These are phyloP conservation scores for Lepidurus apus DNA, from an alignment of 1,140 invertebrate species.

Conservation along the genomic window DNA sequence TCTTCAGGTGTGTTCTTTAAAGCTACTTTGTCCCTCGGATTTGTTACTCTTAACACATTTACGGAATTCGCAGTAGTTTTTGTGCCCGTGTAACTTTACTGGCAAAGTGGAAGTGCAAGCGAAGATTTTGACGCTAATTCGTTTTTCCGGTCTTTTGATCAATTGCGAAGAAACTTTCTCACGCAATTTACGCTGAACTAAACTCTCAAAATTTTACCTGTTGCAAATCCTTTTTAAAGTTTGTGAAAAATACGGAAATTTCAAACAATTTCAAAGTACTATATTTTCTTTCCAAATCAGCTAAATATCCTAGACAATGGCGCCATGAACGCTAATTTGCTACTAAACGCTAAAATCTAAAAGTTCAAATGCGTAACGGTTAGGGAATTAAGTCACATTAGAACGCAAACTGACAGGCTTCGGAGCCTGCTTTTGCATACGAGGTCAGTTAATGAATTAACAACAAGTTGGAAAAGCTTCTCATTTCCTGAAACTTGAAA, in stretches of 20 bases:
- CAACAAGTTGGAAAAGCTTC: not conserved
- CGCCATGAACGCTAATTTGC: too few species aligned
- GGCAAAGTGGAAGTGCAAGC: not conserved
- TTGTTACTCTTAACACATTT: not conserved
- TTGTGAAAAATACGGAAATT: too few species aligned
- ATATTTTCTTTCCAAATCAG: too few species aligned
- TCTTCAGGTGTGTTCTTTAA: slow-evolving; percentile 17
- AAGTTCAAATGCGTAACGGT: not conserved
- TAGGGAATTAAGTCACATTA: not conserved
- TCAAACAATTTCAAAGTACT: too few species aligned
- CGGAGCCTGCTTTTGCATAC: not conserved
- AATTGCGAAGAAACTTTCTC: too few species aligned
- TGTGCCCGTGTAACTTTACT: slow-evolving; percentile 1
- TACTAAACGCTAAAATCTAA: not conserved
- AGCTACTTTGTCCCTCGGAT: not conserved
- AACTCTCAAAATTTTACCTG: too few species aligned
- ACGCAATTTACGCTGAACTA: too few species aligned
- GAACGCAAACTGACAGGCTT: not conserved
- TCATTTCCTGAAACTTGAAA: slow-evolving; percentile 1
- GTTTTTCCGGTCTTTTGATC: not conserved
- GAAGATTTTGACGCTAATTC: not conserved
- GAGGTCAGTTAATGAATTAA: not conserved
- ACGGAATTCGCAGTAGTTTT: not conserved
- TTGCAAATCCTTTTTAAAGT: too few species aligned
- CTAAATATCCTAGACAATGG: too few species aligned